Percentiles rank a stretch among this genome's conserved stretches.
Evolutionary conservation across 2,797 vertebrate species (phyloP).

Genomic region (Uromys caudimaculatus): DNA sequence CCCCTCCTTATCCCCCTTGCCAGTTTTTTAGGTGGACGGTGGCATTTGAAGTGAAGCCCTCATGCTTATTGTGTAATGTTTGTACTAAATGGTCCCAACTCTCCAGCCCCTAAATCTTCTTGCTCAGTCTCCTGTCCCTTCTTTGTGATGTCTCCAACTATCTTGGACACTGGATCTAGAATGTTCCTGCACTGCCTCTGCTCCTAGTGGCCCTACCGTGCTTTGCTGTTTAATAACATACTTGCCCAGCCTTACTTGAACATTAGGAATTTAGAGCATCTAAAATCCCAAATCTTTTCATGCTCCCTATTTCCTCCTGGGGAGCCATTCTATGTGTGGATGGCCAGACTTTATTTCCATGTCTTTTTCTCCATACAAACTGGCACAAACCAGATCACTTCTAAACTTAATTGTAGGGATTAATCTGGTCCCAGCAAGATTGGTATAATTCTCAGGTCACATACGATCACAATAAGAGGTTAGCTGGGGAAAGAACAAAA

Average conservation of each 20-base stretch:
- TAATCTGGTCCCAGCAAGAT: slow-evolving; percentile 28
- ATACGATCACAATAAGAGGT: neutral
- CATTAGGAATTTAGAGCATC: slow-evolving; percentile 41
- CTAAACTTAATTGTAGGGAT: slow-evolving; percentile 1
- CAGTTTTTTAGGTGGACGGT: neutral
- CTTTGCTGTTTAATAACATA: slow-evolving; percentile 34
- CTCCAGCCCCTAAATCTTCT: neutral
- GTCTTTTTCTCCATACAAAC: slow-evolving; percentile 32
- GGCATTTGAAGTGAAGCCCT: neutral
- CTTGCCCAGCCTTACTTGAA: neutral
- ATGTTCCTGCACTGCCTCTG: neutral
- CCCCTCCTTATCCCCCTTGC: neutral
- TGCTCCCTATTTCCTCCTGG: neutral
- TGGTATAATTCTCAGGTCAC: neutral
- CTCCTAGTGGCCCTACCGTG: neutral
- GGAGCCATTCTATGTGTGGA: neutral
- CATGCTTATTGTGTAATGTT: neutral
- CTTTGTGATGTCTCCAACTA: slow-evolving; percentile 17
- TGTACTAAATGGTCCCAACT: neutral
- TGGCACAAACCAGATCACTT: neutral
- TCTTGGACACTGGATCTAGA: neutral
- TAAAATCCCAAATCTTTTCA: slow-evolving; percentile 35
- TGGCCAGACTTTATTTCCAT: slow-evolving; percentile 5
- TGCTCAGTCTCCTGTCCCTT: neutral
- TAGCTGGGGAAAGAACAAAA: neutral